phyloP scores from a whole-genome alignment of 2,113 vertebrate genomes.

The Sceloporus tristichus region DNA sequence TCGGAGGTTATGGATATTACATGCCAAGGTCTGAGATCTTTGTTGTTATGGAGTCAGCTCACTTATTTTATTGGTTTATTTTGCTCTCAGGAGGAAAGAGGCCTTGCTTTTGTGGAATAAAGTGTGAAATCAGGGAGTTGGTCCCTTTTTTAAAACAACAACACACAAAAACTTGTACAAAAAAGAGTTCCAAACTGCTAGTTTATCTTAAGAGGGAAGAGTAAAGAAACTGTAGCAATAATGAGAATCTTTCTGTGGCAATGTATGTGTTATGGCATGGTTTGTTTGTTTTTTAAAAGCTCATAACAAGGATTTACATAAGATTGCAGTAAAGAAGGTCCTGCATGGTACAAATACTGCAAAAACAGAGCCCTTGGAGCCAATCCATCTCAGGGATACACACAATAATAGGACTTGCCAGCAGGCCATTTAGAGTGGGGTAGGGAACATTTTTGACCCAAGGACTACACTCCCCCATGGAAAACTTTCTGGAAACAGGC shows the following conservation, averaged over 20 bases:
- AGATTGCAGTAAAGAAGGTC: not conserved
- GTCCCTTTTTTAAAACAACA: too few species aligned
- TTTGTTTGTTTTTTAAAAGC: not conserved
- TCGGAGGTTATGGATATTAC: slow-evolving; percentile 69
- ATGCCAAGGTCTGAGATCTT: slow-evolving; percentile 69
- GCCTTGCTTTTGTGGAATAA: slow-evolving; percentile 49
- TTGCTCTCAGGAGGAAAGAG: slow-evolving; percentile 32
- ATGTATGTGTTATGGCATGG: not conserved
- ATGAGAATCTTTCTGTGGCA: not conserved
- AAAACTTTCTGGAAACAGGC: not conserved
- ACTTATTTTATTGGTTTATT: slow-evolving; percentile 56
- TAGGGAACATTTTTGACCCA: not conserved
- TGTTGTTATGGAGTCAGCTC: slow-evolving; percentile 24
- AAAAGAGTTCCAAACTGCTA: not conserved
- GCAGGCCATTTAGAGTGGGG: not conserved
- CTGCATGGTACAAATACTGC: not conserved
- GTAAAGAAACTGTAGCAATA: not conserved
- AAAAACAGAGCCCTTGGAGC: not conserved
- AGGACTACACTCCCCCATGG: not conserved
- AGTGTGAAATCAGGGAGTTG: not conserved
- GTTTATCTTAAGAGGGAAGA: accelerated
- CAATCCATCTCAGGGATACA: not conserved
- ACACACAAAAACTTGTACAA: accelerated
- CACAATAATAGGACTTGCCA: not conserved
- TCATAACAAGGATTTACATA: not conserved